phyloP scores from a whole-genome alignment of 2,888 invertebrate genomes.

The Agrypnus murinus region DNA sequence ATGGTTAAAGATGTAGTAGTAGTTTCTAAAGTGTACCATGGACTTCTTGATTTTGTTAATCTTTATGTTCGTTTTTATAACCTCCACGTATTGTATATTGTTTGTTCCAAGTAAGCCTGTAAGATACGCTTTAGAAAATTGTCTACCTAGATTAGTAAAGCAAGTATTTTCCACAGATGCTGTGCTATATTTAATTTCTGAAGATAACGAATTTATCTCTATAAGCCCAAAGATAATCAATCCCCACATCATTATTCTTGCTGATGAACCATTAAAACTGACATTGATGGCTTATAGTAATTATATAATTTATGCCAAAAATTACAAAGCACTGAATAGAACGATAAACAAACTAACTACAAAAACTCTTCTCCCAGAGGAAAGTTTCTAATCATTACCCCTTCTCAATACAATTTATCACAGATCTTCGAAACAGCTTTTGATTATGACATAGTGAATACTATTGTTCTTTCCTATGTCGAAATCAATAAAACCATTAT shows the following conservation, averaged over 20 bases:
- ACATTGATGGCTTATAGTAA: background rate
- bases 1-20: too few relatives aligned
- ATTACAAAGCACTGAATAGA: background rate
- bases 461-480: background rate
- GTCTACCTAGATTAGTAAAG: too few relatives aligned
- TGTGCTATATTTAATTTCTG: too few relatives aligned
- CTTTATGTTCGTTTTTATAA: too few relatives aligned
- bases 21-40: background rate
- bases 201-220: too few relatives aligned
- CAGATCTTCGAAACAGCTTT: background rate
- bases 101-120: too few relatives aligned
- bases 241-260: background rate
- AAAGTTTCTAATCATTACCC: background rate
- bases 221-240: background rate
- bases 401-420: background rate
- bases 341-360: background rate
- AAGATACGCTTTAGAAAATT: too few relatives aligned
- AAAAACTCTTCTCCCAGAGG: background rate
- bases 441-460: background rate
- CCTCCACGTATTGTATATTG: too few relatives aligned
- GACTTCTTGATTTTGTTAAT: too few relatives aligned
- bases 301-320: conserved; percentile 12
- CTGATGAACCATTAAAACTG: background rate
- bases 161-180: too few relatives aligned
- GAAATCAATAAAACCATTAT: too few relatives aligned